Percentiles rank a stretch among this genome's conserved stretches.
phyloP scores from a whole-genome alignment of 2,797 vertebrate genomes.

The Graptemys geographica region DNA sequence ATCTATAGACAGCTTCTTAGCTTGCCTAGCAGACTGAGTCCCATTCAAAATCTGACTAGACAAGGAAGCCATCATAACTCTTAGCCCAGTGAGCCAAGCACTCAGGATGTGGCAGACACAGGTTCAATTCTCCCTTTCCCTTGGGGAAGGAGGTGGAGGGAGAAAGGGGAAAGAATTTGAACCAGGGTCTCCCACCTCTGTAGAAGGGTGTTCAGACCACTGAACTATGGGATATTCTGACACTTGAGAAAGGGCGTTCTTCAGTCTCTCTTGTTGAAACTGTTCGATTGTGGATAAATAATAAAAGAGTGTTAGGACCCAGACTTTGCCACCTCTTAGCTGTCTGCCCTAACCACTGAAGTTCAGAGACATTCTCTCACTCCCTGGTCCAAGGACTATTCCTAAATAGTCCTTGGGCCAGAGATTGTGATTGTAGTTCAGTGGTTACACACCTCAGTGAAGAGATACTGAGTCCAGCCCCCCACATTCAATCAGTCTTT shows the following conservation, averaged over 20 bases:
- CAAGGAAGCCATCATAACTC: not conserved
- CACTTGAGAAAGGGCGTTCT: not conserved
- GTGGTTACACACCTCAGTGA: not conserved
- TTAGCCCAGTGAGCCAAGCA: not conserved
- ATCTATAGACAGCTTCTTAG: not conserved
- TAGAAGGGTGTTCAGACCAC: not conserved
- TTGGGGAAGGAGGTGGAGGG: no score
- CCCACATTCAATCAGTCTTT: not conserved
- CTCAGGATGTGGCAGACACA: not conserved
- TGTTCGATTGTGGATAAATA: not conserved
- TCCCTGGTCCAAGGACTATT: not conserved
- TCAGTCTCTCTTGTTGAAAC: not conserved
- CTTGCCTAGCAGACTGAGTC: not conserved
- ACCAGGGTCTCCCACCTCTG: not conserved
- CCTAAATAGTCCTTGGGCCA: not conserved
- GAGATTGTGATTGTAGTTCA: not conserved
- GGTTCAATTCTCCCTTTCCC: not conserved
- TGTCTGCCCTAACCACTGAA: not conserved
- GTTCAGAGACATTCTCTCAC: not conserved
- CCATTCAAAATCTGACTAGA: not conserved
- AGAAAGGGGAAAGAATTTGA: not conserved
- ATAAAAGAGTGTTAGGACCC: not conserved
- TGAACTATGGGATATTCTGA: not conserved
- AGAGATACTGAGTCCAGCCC: not conserved
- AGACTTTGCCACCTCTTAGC: not conserved